These are phyloP conservation scores for Typhlichthys eigenmanni DNA, from an alignment of 2,797 vertebrate genomes.

Conservation along the genomic window DNA sequence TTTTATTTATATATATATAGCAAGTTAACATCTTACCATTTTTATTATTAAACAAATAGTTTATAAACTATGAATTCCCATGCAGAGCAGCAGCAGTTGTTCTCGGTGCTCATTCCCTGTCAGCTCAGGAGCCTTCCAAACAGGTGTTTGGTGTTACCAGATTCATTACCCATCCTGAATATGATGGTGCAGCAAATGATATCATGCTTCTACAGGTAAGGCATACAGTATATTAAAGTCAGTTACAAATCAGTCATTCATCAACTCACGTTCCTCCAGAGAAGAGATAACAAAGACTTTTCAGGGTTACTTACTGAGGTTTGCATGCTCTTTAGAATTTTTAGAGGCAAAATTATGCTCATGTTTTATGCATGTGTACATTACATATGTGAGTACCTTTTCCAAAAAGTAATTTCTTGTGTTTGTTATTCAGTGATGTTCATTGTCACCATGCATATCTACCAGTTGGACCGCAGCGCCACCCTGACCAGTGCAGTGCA, in stretches of 20 bases:
- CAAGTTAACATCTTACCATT: neutral
- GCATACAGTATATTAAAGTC: neutral
- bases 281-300: neutral
- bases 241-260: neutral
- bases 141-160: constrained; percentile 41
- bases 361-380: neutral
- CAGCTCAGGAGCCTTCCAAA: constrained; percentile 30
- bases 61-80: constrained; percentile 18
- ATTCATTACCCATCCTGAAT: constrained; percentile 56
- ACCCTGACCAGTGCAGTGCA: constrained; percentile 54
- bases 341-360: neutral
- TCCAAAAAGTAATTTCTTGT: neutral
- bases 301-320: too few relatives aligned
- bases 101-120: constrained; percentile 55
- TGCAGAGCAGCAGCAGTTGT: constrained; percentile 54
- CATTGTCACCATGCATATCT: neutral
- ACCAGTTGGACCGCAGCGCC: constrained; percentile 55
- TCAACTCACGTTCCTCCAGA: neutral
- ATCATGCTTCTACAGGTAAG: constrained; percentile 74
- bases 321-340: too few relatives aligned
- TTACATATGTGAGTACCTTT: neutral
- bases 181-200: constrained; percentile 51
- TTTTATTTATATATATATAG: neutral
- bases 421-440: neutral
- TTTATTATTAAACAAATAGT: too few relatives aligned